Evolutionary conservation across 2,888 invertebrate species (phyloP).

Genomic region (Amphimallon solstitiale): DNA sequence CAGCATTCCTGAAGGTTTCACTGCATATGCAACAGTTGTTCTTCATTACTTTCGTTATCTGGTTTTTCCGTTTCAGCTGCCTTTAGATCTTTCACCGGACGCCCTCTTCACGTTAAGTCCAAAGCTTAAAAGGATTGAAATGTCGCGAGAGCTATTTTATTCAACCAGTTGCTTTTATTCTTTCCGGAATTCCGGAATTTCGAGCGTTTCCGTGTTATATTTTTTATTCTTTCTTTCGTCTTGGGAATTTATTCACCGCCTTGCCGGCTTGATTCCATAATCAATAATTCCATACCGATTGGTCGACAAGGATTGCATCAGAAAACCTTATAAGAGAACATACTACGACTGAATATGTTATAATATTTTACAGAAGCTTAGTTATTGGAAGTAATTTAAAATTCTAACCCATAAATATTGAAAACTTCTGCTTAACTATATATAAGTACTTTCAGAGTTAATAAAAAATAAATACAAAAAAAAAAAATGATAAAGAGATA

Average conservation of each 20-base stretch:
- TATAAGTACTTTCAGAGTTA: too few relatives aligned
- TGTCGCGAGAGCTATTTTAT: constrained; percentile 7
- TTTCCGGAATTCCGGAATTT: background rate
- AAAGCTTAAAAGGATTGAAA: constrained; percentile 5
- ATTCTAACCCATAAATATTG: too few relatives aligned
- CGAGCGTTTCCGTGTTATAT: background rate
- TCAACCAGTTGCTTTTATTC: constrained; percentile 13
- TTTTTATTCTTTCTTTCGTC: background rate
- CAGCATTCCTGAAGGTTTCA: background rate
- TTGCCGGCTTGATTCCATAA: constrained; percentile 9
- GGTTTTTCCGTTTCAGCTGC: constrained; percentile 8
- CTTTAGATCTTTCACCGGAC: background rate
- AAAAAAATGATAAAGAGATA: too few relatives aligned
- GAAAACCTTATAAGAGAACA: too few relatives aligned
- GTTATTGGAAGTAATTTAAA: too few relatives aligned
- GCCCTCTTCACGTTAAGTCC: background rate
- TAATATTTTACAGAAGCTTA: too few relatives aligned
- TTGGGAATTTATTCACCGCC: background rate
- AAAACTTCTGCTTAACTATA: too few relatives aligned
- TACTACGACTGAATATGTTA: too few relatives aligned
- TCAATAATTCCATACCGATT: background rate
- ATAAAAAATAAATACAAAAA: too few relatives aligned
- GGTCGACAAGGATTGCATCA: too few relatives aligned
- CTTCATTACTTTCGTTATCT: constrained; percentile 7
- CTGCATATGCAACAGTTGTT: constrained; percentile 19